These are phyloP conservation scores for Muscidifurax raptorellus DNA, from an alignment of 1,140 invertebrate species.

Conservation along the genomic window DNA sequence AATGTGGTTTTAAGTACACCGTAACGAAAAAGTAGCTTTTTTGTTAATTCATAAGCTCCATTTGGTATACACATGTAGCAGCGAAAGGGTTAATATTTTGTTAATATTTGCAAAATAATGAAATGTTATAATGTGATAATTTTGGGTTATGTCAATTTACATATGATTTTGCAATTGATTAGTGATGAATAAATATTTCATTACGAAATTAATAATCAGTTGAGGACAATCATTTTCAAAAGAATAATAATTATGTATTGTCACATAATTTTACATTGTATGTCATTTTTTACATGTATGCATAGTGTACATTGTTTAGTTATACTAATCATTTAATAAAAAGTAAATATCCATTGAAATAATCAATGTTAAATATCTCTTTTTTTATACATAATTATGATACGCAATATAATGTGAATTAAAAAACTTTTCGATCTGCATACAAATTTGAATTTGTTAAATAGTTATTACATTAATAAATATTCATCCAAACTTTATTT, in stretches of 20 bases:
- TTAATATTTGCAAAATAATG: no score
- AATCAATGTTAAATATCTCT: neutral
- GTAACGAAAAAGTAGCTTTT: no score
- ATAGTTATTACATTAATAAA: neutral
- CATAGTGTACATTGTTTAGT: conserved; percentile 40
- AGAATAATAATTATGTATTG: conserved; percentile 13
- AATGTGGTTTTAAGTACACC: no score
- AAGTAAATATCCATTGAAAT: neutral
- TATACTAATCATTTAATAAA: conserved; percentile 2
- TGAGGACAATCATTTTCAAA: neutral
- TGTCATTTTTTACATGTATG: conserved; percentile 4
- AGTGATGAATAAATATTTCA: no score
- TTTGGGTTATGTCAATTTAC: no score
- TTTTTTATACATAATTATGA: neutral
- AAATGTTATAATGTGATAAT: no score
- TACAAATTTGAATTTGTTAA: conserved; percentile 6
- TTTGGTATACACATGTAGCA: no score
- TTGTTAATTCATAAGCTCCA: no score
- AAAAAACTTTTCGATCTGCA: neutral
- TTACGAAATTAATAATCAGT: neutral
- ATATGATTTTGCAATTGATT: neutral
- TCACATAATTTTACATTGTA: conserved; percentile 3
- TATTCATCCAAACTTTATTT: conserved; percentile 28
- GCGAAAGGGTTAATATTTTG: no score
- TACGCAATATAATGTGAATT: neutral